phyloP scores from a whole-genome alignment of 2,888 invertebrate genomes.

The Carabus problematicus region DNA sequence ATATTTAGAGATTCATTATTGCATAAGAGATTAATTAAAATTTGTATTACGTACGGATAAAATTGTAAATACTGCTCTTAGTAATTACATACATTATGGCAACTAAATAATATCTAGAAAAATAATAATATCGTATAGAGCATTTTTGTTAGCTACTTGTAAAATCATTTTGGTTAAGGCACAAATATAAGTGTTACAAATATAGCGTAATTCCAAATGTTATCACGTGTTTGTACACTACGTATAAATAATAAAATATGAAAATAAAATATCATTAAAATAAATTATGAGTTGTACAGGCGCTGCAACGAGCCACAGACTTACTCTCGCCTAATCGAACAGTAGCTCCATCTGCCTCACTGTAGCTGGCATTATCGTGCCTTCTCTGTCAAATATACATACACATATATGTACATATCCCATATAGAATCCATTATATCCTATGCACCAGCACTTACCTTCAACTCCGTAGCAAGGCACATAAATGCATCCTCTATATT shows the following conservation, averaged over 20 bases:
- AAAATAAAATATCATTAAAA: constrained; percentile 30
- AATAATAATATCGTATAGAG: constrained; percentile 31
- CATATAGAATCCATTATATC: neutral
- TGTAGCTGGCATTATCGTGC: constrained; percentile 73
- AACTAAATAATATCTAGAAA: constrained; percentile 33
- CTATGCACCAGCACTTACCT: constrained; percentile 68
- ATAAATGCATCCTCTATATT: constrained; percentile 90
- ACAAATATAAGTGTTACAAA: constrained; percentile 31
- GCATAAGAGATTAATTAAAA: constrained; percentile 11
- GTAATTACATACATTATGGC: constrained; percentile 37
- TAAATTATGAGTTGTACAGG: constrained; percentile 60
- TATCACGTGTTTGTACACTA: constrained; percentile 15
- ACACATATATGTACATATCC: constrained; percentile 6
- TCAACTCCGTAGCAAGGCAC: constrained; percentile 85
- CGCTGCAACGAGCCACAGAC: constrained; percentile 71
- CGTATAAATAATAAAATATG: constrained; percentile 2
- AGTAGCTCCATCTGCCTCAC: constrained; percentile 68
- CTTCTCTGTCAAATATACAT: constrained; percentile 66
- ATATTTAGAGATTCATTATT: constrained; percentile 20
- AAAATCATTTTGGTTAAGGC: constrained; percentile 34
- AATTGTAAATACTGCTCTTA: constrained; percentile 35
- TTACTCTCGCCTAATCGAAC: constrained; percentile 74
- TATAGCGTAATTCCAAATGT: constrained; percentile 13
- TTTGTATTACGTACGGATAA: constrained; percentile 23
- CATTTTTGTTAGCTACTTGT: constrained; percentile 10